These are phyloP conservation scores for Sphinx pinastri DNA, from an alignment of 2,888 invertebrate genomes.

Conservation along the genomic window DNA sequence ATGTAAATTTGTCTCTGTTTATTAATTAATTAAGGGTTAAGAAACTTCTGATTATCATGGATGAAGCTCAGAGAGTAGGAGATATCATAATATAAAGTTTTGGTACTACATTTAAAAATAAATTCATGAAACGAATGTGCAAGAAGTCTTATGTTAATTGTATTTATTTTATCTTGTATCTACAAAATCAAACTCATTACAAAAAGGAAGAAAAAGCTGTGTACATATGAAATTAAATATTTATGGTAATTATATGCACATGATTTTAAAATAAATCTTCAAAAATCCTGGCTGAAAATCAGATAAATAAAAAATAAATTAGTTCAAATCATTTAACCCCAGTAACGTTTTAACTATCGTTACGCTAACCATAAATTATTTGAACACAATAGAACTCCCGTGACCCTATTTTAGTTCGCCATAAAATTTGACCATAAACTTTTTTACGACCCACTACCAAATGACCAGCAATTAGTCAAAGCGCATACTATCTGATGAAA, in stretches of 20 bases:
- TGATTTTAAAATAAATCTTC: constrained; percentile 3
- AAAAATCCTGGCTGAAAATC: constrained; percentile 21
- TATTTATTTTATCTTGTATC: background rate
- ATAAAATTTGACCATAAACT: constrained; percentile 45
- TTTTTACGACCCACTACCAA: constrained; percentile 41
- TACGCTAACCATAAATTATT: constrained; percentile 40
- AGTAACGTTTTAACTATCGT: constrained; percentile 22
- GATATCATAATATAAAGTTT: background rate
- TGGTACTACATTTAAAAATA: background rate
- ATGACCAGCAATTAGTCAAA: constrained; percentile 44
- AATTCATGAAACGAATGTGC: background rate
- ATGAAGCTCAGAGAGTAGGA: no score
- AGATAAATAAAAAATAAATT: constrained; percentile 29
- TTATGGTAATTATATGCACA: background rate
- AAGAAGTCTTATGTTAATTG: no score
- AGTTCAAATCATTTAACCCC: constrained; percentile 33
- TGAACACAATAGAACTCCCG: constrained; percentile 34
- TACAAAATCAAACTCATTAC: background rate
- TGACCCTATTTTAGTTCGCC: constrained; percentile 37
- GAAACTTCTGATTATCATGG: no score
- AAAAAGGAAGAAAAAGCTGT: background rate
- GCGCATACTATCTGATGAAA: constrained; percentile 42
- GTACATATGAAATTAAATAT: background rate
- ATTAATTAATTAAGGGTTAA: no score
- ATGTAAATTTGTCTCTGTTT: no score